Conservation (phyloP, 2,797 vertebrate genomes). For the Craterocephalus amniculus region DNA sequence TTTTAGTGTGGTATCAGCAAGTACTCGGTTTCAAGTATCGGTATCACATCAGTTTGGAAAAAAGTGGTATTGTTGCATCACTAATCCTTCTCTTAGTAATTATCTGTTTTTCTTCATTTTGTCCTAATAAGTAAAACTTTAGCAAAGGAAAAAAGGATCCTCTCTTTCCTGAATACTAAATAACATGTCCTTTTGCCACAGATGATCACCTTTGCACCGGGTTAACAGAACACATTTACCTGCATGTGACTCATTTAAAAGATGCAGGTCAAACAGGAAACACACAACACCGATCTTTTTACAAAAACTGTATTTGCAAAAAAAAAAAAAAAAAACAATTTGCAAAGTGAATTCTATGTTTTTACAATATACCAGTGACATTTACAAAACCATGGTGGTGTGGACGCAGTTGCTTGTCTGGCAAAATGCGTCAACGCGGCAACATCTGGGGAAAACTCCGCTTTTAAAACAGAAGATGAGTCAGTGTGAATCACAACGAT, state of each 20-base stretch:
- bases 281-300: constrained; percentile 37
- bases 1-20: too few species aligned
- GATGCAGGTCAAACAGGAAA: not conserved
- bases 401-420: not conserved
- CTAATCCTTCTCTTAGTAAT: too few species aligned
- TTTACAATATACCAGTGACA: constrained; percentile 67
- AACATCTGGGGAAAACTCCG: constrained; percentile 10
- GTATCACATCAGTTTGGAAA: too few species aligned
- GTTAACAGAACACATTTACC: not conserved
- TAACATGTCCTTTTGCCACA: not conserved
- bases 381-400: constrained; percentile 47
- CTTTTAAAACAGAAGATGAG: constrained; percentile 16
- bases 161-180: too few species aligned
- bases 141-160: too few species aligned
- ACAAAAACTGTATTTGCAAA: constrained; percentile 76
- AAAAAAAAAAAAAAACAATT: constrained; percentile 45
- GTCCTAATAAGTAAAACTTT: too few species aligned
- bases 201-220: not conserved
- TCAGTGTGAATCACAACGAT: constrained; percentile 11
- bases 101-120: too few species aligned
- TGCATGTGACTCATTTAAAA: not conserved
- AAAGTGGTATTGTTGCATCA: too few species aligned
- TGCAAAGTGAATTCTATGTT: constrained; percentile 62
- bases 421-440: not conserved
- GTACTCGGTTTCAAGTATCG: too few species aligned